Evolutionary conservation across 2,888 invertebrate genomes (phyloP).

Genomic region (Eumacrocentrus americanus): DNA sequence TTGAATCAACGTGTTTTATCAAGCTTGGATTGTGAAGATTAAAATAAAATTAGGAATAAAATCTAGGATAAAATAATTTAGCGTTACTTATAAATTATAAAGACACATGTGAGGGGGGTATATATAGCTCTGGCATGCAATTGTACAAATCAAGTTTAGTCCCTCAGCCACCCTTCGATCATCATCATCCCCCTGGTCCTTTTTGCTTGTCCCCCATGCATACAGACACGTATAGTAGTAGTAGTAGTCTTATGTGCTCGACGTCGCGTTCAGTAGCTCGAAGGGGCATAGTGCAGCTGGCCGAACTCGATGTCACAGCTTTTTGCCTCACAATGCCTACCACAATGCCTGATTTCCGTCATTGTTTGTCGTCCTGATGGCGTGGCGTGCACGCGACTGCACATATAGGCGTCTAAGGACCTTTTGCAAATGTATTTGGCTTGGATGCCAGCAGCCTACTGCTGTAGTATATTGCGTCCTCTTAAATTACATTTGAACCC

Average conservation of each 20-base stretch:
- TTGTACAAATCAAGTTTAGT: conserved; percentile 29
- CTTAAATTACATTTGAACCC: conserved; percentile 16
- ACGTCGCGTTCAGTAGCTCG: conserved; percentile 14
- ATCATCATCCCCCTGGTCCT: conserved; percentile 14
- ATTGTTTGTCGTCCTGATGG: conserved; percentile 51
- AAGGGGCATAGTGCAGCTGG: conserved; percentile 50
- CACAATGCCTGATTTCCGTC: conserved; percentile 59
- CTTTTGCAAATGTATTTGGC: conserved; percentile 16
- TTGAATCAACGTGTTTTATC: not conserved
- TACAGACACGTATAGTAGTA: not conserved
- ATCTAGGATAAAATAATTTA: conserved; percentile 3
- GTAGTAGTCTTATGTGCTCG: not conserved
- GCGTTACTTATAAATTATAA: not conserved
- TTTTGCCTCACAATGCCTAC: conserved; percentile 53
- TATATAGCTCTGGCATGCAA: conserved; percentile 14
- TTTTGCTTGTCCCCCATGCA: conserved; percentile 3
- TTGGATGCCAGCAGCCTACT: conserved; percentile 31
- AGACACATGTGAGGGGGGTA: not conserved
- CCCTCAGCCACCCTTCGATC: conserved; percentile 17
- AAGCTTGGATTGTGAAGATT: not conserved
- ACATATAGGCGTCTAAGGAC: not conserved
- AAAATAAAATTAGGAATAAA: not conserved
- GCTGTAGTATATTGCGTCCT: conserved; percentile 9
- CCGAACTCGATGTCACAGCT: conserved; percentile 59
- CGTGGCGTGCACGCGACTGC: conserved; percentile 49